Conservation (phyloP, 2,113 vertebrate species). For the Lampris megalopsis region DNA sequence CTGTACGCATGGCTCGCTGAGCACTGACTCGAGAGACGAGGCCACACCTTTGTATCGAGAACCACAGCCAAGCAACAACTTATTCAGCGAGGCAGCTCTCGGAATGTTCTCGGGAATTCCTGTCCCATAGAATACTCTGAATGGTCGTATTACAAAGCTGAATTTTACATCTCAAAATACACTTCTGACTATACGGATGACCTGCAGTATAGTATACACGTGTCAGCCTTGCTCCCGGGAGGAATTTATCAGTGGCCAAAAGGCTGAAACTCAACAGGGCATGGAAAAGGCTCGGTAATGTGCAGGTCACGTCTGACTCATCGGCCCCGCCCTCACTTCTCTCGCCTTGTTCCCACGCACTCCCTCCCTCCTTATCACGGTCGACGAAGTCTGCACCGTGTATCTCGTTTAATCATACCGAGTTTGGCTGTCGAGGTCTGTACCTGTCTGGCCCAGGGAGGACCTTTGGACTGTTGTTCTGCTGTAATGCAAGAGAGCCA, state of each 20-base stretch:
- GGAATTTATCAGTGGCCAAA: not conserved
- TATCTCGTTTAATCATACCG: conserved; percentile 24
- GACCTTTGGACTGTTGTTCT: conserved; percentile 38
- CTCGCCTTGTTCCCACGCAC: conserved; percentile 21
- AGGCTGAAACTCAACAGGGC: conserved; percentile 42
- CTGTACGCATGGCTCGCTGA: conserved; percentile 36
- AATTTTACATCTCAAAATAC: not conserved
- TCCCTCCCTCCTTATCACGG: conserved; percentile 20
- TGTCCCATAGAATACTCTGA: too few relatives aligned
- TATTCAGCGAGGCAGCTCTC: not conserved
- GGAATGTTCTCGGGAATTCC: not conserved
- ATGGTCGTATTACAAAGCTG: too few relatives aligned
- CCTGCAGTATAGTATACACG: not conserved
- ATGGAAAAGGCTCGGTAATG: conserved; percentile 38
- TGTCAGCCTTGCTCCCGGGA: conserved; percentile 7
- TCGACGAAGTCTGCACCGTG: not conserved
- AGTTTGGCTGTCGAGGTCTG: conserved; percentile 45
- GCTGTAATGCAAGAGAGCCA: conserved; percentile 1
- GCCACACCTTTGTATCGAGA: conserved; percentile 63
- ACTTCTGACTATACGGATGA: not conserved
- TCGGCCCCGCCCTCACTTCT: conserved; percentile 55
- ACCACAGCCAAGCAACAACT: not conserved
- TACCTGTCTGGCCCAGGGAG: conserved; percentile 36
- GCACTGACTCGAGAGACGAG: conserved; percentile 53
- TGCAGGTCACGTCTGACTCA: conserved; percentile 67